Percentiles rank a stretch among this genome's conserved stretches.
Evolutionary conservation across 2,888 invertebrate species (phyloP).

Genomic region (Arge pagana): DNA sequence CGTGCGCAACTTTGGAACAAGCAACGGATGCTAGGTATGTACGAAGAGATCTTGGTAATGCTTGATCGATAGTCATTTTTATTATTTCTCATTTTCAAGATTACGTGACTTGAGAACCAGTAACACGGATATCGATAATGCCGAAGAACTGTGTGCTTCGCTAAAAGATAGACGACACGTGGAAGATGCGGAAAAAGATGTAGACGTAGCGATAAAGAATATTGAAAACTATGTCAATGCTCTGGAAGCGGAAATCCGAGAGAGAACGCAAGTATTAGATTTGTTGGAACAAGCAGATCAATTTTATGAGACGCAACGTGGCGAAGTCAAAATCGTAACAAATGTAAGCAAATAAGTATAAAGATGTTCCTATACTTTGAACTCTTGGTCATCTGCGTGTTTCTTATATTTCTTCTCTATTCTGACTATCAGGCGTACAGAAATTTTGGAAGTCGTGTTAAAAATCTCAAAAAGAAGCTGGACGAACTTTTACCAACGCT

Average conservation of each 20-base stretch:
- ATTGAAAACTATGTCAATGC: slow-evolving; percentile 82
- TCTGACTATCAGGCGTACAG: slow-evolving; percentile 92
- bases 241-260: slow-evolving; percentile 80
- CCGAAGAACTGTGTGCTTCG: slow-evolving; percentile 76
- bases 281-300: slow-evolving; percentile 80
- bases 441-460: slow-evolving; percentile 88
- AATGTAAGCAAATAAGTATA: slow-evolving; percentile 70
- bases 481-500: slow-evolving; percentile 79
- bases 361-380: not conserved
- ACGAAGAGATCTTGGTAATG: too few relatives aligned
- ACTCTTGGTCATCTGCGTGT: not conserved
- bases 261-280: slow-evolving; percentile 77
- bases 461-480: slow-evolving; percentile 81
- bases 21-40: slow-evolving; percentile 47
- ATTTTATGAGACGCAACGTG: slow-evolving; percentile 87
- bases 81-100: slow-evolving; percentile 27
- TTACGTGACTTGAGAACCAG: slow-evolving; percentile 65
- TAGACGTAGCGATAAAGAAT: slow-evolving; percentile 79
- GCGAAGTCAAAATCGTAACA: slow-evolving; percentile 94
- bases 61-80: too few relatives aligned
- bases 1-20: slow-evolving; percentile 51
- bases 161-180: slow-evolving; percentile 88
- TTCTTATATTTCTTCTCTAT: slow-evolving; percentile 26
- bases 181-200: slow-evolving; percentile 85
- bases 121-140: slow-evolving; percentile 73